Evolutionary conservation across 2,888 invertebrate species (phyloP).

Genomic region (Polietes domitor): DNA sequence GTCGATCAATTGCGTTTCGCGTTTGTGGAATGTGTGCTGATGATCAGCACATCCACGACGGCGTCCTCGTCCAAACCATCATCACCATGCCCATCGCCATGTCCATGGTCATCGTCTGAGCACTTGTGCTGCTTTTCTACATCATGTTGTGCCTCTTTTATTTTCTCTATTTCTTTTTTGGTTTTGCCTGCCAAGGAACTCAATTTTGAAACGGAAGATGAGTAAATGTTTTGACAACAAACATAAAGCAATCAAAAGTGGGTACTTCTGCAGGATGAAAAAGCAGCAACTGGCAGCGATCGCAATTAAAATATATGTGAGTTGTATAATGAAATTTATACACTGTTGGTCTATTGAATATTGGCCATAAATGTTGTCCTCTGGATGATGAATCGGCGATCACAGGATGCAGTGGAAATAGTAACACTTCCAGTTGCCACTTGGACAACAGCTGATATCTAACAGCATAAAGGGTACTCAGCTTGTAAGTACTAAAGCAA

Average conservation of each 20-base stretch:
- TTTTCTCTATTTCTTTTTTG: neutral
- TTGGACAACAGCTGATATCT: too few relatives aligned
- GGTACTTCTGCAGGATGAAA: conserved; percentile 21
- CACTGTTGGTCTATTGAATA: neutral
- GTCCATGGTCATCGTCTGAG: neutral
- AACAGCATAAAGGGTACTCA: too few relatives aligned
- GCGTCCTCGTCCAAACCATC: conserved; percentile 37
- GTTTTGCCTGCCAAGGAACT: conserved; percentile 1
- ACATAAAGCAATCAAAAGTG: conserved; percentile 60
- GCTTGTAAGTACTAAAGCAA: too few relatives aligned
- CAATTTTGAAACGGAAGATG: conserved; percentile 53
- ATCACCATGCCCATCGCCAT: conserved; percentile 36
- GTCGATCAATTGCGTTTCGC: conserved; percentile 35
- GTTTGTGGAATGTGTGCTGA: conserved; percentile 42
- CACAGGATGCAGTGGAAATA: neutral
- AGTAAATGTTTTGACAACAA: conserved; percentile 62
- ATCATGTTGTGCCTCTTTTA: conserved; percentile 1
- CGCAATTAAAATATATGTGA: conserved; percentile 17
- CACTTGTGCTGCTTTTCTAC: conserved; percentile 10
- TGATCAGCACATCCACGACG: neutral
- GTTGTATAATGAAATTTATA: conserved; percentile 6
- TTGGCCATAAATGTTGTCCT: conserved; percentile 3
- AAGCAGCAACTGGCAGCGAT: conserved; percentile 32
- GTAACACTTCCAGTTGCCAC: too few relatives aligned
- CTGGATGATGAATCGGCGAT: neutral